Evolutionary conservation across 1,140 invertebrate species (phyloP).

Genomic region (Doryteuthis pealeii): DNA sequence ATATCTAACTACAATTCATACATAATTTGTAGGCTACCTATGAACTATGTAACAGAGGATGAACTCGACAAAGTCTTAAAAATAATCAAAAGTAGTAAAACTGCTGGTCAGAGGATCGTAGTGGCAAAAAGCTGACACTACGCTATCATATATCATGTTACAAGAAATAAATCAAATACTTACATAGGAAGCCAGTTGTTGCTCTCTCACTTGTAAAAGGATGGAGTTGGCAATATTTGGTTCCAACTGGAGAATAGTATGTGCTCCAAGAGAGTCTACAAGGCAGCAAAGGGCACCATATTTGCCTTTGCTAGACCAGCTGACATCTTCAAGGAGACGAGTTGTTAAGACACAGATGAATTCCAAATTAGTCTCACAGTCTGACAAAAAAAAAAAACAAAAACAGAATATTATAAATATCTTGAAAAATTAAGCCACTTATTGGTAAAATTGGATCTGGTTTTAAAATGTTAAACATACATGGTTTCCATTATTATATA

Average conservation of each 20-base stretch:
- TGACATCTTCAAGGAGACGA: slow-evolving; percentile 37
- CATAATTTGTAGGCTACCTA: too few species aligned
- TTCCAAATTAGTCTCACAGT: slow-evolving; percentile 21
- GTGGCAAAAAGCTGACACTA: too few species aligned
- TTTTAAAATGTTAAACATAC: too few species aligned
- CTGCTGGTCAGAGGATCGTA: too few species aligned
- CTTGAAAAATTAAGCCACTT: not conserved
- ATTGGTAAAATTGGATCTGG: not conserved
- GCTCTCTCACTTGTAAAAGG: slow-evolving; percentile 48
- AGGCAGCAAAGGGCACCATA: slow-evolving; percentile 47
- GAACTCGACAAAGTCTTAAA: too few species aligned
- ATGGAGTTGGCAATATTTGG: slow-evolving; percentile 42
- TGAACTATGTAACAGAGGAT: too few species aligned
- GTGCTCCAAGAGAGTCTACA: slow-evolving; percentile 38
- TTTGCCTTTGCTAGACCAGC: slow-evolving; percentile 52
- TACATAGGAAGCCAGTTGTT: slow-evolving; percentile 51
- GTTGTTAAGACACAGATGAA: slow-evolving; percentile 35
- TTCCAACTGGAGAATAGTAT: slow-evolving; percentile 35
- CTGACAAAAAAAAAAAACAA: slow-evolving; percentile 10
- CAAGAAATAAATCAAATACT: slow-evolving; percentile 30
- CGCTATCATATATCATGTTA: too few species aligned
- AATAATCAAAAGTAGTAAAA: too few species aligned
- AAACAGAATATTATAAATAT: slow-evolving; percentile 3
- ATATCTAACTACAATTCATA: too few species aligned
- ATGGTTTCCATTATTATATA: too few species aligned